Conservation (phyloP, 1,140 invertebrate genomes). For the Grapholita molesta region DNA sequence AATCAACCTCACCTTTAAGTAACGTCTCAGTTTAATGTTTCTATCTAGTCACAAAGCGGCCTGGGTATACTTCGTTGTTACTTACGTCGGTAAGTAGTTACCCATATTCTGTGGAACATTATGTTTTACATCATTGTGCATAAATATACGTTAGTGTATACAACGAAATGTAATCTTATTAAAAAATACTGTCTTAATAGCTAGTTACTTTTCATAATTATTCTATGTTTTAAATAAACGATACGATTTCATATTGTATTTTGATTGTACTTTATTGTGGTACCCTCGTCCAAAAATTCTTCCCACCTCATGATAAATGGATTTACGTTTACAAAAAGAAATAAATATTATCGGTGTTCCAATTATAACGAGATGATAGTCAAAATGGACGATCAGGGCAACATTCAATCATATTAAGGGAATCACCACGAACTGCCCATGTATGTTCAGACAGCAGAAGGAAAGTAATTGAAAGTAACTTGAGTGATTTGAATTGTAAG, state of each 20-base stretch:
- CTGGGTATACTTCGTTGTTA: no score
- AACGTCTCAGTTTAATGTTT: no score
- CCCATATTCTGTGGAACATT: neutral
- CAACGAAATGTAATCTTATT: neutral
- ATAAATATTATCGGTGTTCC: conserved; percentile 30
- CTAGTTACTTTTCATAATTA: neutral
- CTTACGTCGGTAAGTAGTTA: neutral
- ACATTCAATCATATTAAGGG: conserved; percentile 5
- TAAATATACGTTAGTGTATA: no score
- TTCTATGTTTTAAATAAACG: no score
- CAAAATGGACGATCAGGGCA: conserved; percentile 18
- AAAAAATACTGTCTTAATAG: neutral
- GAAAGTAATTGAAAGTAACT: neutral
- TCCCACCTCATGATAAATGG: neutral
- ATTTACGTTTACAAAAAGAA: neutral
- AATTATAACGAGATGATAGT: conserved; percentile 32
- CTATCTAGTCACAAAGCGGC: no score
- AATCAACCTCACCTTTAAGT: no score
- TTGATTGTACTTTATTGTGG: neutral
- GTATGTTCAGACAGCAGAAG: neutral
- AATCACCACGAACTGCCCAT: conserved; percentile 29
- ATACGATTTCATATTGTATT: neutral
- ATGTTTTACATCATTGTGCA: neutral
- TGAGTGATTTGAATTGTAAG: no score
- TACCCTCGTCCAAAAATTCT: neutral